Conservation (phyloP, 1,140 invertebrate genomes). For the Cepaea nemoralis region DNA sequence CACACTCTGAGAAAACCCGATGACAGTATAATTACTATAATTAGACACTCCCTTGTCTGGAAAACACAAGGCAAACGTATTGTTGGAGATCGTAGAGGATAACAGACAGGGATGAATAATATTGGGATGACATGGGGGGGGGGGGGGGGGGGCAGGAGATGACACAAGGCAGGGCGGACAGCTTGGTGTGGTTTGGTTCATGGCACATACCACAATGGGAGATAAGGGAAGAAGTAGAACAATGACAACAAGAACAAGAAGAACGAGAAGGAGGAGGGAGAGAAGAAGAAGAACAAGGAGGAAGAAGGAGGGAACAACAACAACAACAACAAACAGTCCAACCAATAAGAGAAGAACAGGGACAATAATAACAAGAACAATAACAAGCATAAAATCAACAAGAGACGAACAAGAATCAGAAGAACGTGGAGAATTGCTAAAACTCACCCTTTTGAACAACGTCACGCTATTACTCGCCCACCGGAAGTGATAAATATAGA, state of each 20-base stretch:
- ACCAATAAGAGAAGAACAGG: background rate
- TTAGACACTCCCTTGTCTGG: too few species aligned
- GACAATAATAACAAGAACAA: background rate
- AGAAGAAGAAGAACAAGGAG: background rate
- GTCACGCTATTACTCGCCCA: conserved; percentile 43
- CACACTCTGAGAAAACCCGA: too few species aligned
- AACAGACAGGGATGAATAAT: too few species aligned
- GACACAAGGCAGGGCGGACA: too few species aligned
- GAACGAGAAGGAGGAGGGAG: background rate
- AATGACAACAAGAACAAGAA: background rate
- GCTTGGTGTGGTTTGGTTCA: background rate
- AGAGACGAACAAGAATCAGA: background rate
- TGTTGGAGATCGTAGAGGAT: background rate
- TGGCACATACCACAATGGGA: background rate
- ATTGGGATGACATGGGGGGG: too few species aligned
- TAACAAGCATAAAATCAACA: background rate
- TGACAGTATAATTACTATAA: too few species aligned
- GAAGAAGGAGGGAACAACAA: background rate
- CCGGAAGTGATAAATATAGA: conserved; percentile 51
- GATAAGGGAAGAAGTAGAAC: background rate
- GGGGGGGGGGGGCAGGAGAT: too few species aligned
- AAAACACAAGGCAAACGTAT: too few species aligned
- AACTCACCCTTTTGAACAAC: conserved; percentile 45
- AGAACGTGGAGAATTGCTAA: background rate
- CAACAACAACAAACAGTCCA: background rate